Percentiles rank a stretch among this genome's conserved stretches.
These are phyloP conservation scores for Himalopsyche anomala DNA, from an alignment of 2,888 invertebrate species.

Conservation along the genomic window DNA sequence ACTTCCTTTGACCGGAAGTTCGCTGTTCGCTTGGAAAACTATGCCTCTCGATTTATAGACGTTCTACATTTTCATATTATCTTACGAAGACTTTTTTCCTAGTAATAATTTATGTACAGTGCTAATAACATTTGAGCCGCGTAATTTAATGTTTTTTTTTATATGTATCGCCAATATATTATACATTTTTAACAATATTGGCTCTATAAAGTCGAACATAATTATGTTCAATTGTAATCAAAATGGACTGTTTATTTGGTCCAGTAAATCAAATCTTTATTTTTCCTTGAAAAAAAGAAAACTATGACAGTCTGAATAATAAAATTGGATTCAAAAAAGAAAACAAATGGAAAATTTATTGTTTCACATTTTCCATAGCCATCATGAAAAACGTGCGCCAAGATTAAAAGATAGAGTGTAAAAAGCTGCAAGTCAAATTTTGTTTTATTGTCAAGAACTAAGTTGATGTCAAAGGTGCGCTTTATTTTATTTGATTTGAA, in stretches of 20 bases:
- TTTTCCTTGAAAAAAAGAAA: no score
- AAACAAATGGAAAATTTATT: no score
- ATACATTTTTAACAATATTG: no score
- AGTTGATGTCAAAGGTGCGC: background rate
- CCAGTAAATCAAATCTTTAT: no score
- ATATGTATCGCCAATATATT: no score
- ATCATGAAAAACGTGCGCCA: background rate
- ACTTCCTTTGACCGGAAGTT: slow-evolving; percentile 17
- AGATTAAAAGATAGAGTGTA: background rate
- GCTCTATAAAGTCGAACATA: no score
- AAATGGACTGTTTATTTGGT: no score
- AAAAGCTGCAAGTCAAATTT: background rate
- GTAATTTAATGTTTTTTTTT: no score
- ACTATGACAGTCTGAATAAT: no score
- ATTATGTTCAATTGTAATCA: no score
- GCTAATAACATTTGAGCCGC: background rate
- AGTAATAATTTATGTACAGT: background rate
- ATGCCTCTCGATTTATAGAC: slow-evolving; percentile 22
- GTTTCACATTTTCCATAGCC: no score
- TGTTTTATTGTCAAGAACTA: background rate
- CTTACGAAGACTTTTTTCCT: slow-evolving; percentile 4
- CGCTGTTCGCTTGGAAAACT: background rate
- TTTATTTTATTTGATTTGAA: slow-evolving; percentile 20
- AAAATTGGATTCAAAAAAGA: no score
- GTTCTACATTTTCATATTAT: slow-evolving; percentile 1